Evolutionary conservation across 2,888 invertebrate genomes (phyloP), one percentile per base, ranked within the genome.

Genomic region (Chirona hameri): DNA sequence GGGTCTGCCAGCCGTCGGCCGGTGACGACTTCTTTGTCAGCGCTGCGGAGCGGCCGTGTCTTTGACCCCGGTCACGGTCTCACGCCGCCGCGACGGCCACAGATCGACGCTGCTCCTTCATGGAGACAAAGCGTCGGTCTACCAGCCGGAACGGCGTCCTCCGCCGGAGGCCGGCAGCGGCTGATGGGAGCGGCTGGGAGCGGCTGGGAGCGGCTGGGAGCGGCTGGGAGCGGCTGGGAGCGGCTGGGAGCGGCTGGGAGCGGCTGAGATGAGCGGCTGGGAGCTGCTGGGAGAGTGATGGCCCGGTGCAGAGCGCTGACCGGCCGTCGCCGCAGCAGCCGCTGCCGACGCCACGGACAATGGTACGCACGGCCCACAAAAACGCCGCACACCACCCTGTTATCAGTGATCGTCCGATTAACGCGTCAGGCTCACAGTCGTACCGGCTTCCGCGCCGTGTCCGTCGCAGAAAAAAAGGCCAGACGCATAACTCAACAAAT

Each of bases 401-500:
- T 76, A 52, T 52, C 52, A 4, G 76, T 39, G 76, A 29, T 76
- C 76, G 39, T 10, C 76, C 76, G 76, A 76, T 76, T 72, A 76
- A 10, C 27, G 65, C 65, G 65, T 9, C 65, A 9, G n/a, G 27
- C 1, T 60, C 21, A 24, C 60, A 2, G 60, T 24, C 24, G 60
- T 60, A 24, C 60, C 60, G 24, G 60, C 10, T 10, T n/a, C 10
- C 5, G 31, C 27, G 27, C 27, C 72, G 46, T 24, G 24, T 15
- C 24, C 46, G 21, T 39, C 24, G 46, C 76, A 24, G 76, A 46
- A 39, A 76, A 76, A 76, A 7, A 24, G 21, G 76, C 39, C 76
- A 76, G 76, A 76, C 24, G 9, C 76, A 76, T 76, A 46, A 46
- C 76, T 76, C 76, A 46, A 24, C 72, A 72, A 72, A 72, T 31